Conservation (phyloP, 2,888 invertebrate genomes). For the Sinelater perroti region DNA sequence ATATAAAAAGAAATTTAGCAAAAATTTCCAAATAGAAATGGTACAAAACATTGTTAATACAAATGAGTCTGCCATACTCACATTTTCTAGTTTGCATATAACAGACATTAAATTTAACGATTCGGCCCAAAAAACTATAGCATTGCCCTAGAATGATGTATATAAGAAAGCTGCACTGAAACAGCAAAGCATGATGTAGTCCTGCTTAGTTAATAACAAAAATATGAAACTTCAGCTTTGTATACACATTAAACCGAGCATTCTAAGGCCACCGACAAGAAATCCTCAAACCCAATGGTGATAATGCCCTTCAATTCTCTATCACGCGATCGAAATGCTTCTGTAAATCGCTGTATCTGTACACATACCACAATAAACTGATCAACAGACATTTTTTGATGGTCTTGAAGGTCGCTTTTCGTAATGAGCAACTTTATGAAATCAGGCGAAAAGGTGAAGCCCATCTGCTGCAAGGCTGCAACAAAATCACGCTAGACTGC, state of each 20-base stretch:
- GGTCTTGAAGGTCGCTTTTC: slow-evolving; percentile 72
- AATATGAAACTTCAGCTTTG: no score
- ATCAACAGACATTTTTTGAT: slow-evolving; percentile 79
- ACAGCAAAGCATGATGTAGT: no score
- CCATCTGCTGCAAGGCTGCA: slow-evolving; percentile 86
- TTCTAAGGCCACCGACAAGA: slow-evolving; percentile 82
- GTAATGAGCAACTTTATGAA: slow-evolving; percentile 78
- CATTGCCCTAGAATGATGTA: no score
- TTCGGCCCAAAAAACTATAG: no score
- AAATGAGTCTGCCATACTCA: no score
- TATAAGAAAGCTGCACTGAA: no score
- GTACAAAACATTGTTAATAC: no score
- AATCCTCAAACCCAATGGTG: slow-evolving; percentile 90
- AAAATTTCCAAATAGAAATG: no score
- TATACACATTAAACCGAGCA: slow-evolving; percentile 68
- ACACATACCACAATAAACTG: slow-evolving; percentile 89
- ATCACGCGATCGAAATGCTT: slow-evolving; percentile 85
- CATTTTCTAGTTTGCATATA: no score
- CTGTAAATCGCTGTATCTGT: slow-evolving; percentile 87
- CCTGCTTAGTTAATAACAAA: no score
- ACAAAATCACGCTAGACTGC: slow-evolving; percentile 40
- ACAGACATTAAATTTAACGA: no score
- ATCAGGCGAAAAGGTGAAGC: slow-evolving; percentile 82
- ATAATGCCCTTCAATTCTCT: slow-evolving; percentile 82
- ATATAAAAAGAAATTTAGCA: no score